Percentiles rank a stretch among this genome's conserved stretches.
phyloP scores from a whole-genome alignment of 2,113 vertebrate species.

The Sarotherodon lohbergeri region DNA sequence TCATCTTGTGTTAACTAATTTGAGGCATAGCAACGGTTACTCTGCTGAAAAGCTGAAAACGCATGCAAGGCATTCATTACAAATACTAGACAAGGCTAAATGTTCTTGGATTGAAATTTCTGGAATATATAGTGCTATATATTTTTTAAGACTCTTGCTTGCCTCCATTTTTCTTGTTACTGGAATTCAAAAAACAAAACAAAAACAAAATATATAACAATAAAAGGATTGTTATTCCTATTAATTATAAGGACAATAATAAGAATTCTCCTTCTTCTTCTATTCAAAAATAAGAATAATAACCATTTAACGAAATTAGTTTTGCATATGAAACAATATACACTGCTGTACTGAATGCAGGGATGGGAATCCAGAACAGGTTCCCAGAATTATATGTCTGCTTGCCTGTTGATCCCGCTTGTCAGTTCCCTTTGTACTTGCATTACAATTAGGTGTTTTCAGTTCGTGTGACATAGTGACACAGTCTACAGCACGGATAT shows the following conservation, averaged over 20 bases:
- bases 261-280: not conserved
- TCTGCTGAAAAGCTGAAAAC: not conserved
- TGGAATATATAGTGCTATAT: not conserved
- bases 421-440: not conserved
- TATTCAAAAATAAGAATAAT: not conserved
- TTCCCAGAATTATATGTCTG: not conserved
- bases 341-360: not conserved
- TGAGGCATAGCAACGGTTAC: not conserved
- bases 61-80: not conserved
- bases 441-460: not conserved
- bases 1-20: not conserved
- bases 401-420: not conserved
- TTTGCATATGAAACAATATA: not conserved
- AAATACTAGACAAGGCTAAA: not conserved
- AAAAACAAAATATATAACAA: not conserved
- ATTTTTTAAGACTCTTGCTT: not conserved
- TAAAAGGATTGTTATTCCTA: not conserved
- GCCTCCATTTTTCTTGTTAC: not conserved
- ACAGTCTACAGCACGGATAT: not conserved
- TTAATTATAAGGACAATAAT: not conserved
- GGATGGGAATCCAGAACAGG: not conserved
- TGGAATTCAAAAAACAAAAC: not conserved
- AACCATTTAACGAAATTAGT: not conserved
- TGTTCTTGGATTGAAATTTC: not conserved
- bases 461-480: not conserved